Conservation (phyloP, 2,888 invertebrate species). For the Drosophila ustulata region DNA sequence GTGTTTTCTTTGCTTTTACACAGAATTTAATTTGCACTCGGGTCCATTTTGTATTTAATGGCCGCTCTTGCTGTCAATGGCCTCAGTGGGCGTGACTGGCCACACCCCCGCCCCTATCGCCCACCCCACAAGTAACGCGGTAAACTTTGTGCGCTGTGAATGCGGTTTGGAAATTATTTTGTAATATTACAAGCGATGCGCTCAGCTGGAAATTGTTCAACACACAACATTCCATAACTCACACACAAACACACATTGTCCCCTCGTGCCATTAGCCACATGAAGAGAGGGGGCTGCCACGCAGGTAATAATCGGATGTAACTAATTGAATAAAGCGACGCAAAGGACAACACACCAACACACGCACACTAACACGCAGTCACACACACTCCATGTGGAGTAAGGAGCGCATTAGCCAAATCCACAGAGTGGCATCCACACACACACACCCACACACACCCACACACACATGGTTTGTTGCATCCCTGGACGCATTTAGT, state of each 20-base stretch:
- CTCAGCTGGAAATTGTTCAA: slow-evolving; percentile 76
- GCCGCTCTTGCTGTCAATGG: slow-evolving; percentile 56
- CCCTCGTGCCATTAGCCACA: slow-evolving; percentile 54
- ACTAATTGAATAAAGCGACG: slow-evolving; percentile 79
- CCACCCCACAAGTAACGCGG: slow-evolving; percentile 13
- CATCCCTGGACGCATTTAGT: slow-evolving; percentile 25
- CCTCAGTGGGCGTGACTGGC: slow-evolving; percentile 35
- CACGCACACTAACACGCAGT: slow-evolving; percentile 25
- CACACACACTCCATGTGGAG: slow-evolving; percentile 19
- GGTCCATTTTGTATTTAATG: slow-evolving; percentile 56
- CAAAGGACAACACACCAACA: slow-evolving; percentile 51
- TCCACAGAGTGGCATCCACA: slow-evolving; percentile 51
- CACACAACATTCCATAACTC: slow-evolving; percentile 65
- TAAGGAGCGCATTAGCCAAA: slow-evolving; percentile 60
- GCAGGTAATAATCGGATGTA: slow-evolving; percentile 80
- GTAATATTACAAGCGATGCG: slow-evolving; percentile 76
- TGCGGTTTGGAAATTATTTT: slow-evolving; percentile 77
- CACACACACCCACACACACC: slow-evolving; percentile 13
- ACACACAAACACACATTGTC: slow-evolving; percentile 32
- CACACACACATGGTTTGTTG: slow-evolving; percentile 25
- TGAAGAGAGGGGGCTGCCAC: slow-evolving; percentile 36
- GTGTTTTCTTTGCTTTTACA: slow-evolving; percentile 38
- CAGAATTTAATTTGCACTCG: slow-evolving; percentile 71
- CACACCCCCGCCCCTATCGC: slow-evolving; percentile 5
- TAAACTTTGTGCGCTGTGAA: slow-evolving; percentile 56